phyloP scores from a whole-genome alignment of 1,140 invertebrate genomes.

The Zaprionus nigranus region DNA sequence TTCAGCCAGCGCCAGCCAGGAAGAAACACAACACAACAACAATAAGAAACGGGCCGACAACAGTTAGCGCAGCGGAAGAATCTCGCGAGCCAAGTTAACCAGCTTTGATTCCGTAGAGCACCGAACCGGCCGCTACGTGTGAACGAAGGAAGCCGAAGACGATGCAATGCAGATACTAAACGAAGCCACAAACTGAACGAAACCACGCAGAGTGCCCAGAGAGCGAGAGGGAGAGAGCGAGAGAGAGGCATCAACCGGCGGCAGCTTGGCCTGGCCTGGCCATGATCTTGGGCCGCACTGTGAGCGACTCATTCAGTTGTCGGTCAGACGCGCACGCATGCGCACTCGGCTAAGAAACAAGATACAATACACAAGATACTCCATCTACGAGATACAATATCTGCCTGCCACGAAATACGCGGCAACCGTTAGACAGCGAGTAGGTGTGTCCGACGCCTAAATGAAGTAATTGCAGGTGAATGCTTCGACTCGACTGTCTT shows the following conservation, averaged over 20 bases:
- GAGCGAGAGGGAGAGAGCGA: constrained; percentile 38
- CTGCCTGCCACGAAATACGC: constrained; percentile 43
- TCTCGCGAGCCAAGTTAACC: constrained; percentile 35
- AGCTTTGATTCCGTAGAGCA: constrained; percentile 20
- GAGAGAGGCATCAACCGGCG: constrained; percentile 37
- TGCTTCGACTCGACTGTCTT: constrained; percentile 24
- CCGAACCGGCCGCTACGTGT: constrained; percentile 46
- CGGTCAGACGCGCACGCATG: constrained; percentile 71
- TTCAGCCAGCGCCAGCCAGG: constrained; percentile 47
- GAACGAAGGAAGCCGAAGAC: constrained; percentile 35
- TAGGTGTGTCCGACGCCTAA: constrained; percentile 53
- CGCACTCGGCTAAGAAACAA: constrained; percentile 49
- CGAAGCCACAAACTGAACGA: constrained; percentile 49
- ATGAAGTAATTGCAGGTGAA: constrained; percentile 71
- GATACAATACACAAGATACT: constrained; percentile 29
- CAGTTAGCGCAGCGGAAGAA: constrained; percentile 71
- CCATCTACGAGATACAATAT: constrained; percentile 31
- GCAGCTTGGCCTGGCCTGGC: constrained; percentile 37
- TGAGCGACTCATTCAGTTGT: constrained; percentile 63
- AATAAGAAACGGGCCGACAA: constrained; percentile 35
- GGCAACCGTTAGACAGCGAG: constrained; percentile 59
- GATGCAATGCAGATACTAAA: constrained; percentile 61
- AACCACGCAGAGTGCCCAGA: constrained; percentile 17
- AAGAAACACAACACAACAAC: constrained; percentile 17
- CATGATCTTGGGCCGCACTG: constrained; percentile 65